Base-by-base conservation (phyloP, 2,888 invertebrate species). In the Orthosia gracilis region DNA sequence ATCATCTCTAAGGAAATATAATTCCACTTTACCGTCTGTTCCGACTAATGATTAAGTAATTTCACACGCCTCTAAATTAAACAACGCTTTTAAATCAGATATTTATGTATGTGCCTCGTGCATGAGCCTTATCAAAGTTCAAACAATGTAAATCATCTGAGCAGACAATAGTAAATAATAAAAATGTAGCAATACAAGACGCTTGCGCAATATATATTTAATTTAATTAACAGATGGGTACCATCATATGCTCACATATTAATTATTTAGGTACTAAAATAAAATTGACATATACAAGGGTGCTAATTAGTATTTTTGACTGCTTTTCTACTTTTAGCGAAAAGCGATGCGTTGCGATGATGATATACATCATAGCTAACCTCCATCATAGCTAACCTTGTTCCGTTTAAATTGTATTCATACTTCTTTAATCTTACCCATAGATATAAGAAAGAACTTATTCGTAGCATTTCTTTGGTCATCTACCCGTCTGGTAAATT, bases 151-250 rank as follows among this genome's bases (percentile, higher is more conserved):
- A 67, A 58, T 82, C 67, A 55, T 66, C 45, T 21, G 13, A 23
- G 23, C 55, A 77, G 58, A 70, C 71, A 64, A 78, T 55, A 59
- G 49, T 69, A 79, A 66, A 82, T 68, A 71, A 83, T 67, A 54
- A 64, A 61, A 64, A 71, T 67, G 12, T 68, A 17, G 15, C 18
- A 52, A 7, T 21, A 23, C 59, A 75, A 52, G 21, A 59, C 49
- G 45, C 40, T 78, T 71, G 58, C 50, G 71, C 31, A 64, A 59
- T 77, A 59, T 66, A 78, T 47, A 21, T 50, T 61, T 23, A 80
- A 59, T 45, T 58, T 23, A 9, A 31, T 15, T 58, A 40, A 63
- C 31, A 57, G 17, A 54, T 45, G 7, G 17, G 5, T 57, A 40
- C 45, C 45, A 62, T 57, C 47, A 69, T 47, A 69, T 40, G 17